Evolutionary conservation across 2,888 invertebrate species (phyloP), one percentile per base, ranked within the genome.

Genomic region (Gonocerus acuteangulatus): DNA sequence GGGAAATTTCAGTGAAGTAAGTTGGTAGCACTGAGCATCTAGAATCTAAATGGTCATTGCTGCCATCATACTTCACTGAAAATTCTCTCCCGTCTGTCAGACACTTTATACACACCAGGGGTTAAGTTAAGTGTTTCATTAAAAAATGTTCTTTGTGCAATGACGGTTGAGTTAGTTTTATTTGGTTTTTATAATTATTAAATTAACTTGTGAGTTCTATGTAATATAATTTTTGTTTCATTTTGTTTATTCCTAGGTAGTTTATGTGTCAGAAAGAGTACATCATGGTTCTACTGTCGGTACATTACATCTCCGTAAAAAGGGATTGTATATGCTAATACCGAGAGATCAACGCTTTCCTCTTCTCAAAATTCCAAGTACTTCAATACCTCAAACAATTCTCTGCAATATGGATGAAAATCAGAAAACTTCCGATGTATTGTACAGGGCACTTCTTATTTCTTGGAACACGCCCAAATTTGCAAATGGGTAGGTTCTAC

Each of bases 261-360:
- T 95, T 11, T 80, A 77, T 67, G 87, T 96, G 48, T 75, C 82
- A 52, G 83, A 89, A 70, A 80, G 81, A 74, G 79, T 84, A 16
- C 89, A 94, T 71, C 78, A 83, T 11, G 80, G 92, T 62, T 80
- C 79, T 58, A 82, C 85, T 45, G 82, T 91, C 52, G 95, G 95
- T 70, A 82, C 80, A 69, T 76, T 77, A 16, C 39, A 56, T n/a
- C 78, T 16, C 74, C 78, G 72, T 71, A 44, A 83, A 78, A 48
- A 57, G 18, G 62, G 47, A 16, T 51, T 52, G 11, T 9, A 45
- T 27, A 16, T 47, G 44, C 32, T 61, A 13, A 32, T 32, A 34
- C 92, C 95, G 0, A 80, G 85, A 56, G 94, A 95, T 73, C 78
- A 80, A 67, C 80, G 89, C 63, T 73, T 93, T 54, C 94, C 95